Percentiles rank a stretch among this genome's conserved stretches.
Evolutionary conservation across 2,888 invertebrate genomes (phyloP).

Genomic region (Tinea pellionella): DNA sequence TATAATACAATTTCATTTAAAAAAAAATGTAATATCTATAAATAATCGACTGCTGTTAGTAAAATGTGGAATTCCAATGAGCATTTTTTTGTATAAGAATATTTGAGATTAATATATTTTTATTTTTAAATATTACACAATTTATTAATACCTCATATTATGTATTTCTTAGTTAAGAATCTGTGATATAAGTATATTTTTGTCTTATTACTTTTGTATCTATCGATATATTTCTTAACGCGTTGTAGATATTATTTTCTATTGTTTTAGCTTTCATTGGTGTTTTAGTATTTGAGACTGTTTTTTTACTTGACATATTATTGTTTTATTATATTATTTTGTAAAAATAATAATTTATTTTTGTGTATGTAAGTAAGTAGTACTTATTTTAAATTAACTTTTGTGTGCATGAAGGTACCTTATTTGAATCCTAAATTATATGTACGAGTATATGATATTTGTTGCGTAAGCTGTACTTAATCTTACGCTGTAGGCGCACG

Average conservation of each 20-base stretch:
- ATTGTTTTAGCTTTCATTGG: neutral
- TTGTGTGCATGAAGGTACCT: no score
- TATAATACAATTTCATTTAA: neutral
- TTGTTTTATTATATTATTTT: neutral
- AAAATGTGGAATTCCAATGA: neutral
- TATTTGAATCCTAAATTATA: no score
- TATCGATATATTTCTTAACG: neutral
- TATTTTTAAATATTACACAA: conserved; percentile 28
- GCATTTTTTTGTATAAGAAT: neutral
- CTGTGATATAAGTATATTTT: conserved; percentile 55
- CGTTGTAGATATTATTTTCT: neutral
- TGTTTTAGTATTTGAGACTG: neutral
- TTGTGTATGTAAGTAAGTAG: no score
- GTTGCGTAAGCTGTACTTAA: no score
- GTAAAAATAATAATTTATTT: no score
- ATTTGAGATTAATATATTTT: neutral
- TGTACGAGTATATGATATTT: no score
- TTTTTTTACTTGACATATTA: neutral
- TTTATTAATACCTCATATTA: conserved; percentile 47
- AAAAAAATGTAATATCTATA: no score
- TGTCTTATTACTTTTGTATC: conserved; percentile 24
- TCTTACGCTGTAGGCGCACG: no score
- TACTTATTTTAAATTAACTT: no score
- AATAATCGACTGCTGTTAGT: neutral
- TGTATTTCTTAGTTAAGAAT: conserved; percentile 55